These are phyloP conservation scores for Emydura subglobosa DNA, from an alignment of 2,113 vertebrate genomes.

Conservation along the genomic window DNA sequence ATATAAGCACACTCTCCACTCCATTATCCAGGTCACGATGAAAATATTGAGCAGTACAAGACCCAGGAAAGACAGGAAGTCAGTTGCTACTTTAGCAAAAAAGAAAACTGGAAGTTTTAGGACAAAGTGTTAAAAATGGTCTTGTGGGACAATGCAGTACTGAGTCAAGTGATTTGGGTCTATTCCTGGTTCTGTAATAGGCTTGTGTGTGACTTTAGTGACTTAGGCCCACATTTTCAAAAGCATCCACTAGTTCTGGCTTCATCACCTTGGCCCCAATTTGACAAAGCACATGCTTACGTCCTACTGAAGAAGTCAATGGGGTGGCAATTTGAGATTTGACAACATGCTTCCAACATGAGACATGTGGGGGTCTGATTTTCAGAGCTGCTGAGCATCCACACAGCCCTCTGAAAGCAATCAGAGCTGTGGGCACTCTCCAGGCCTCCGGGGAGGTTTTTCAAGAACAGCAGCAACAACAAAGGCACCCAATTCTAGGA, in stretches of 20 bases:
- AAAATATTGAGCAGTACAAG: too few relatives aligned
- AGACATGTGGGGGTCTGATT: not conserved
- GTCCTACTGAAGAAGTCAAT: not conserved
- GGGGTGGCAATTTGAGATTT: not conserved
- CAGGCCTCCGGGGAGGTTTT: not conserved
- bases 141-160: not conserved
- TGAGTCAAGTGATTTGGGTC: not conserved
- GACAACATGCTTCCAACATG: not conserved
- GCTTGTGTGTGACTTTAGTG: not conserved
- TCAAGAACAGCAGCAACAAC: not conserved
- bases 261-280: not conserved
- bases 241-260: not conserved
- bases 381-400: not conserved
- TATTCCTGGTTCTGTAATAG: not conserved
- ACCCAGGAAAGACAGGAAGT: too few relatives aligned
- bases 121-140: not conserved
- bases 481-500: not conserved
- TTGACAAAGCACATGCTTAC: not conserved
- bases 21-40: too few relatives aligned
- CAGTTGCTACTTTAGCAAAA: not conserved
- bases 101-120: not conserved
- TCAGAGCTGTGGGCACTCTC: not conserved
- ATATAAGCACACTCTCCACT: too few relatives aligned
- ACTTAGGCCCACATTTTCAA: not conserved
- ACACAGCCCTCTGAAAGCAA: not conserved